Percentiles rank a stretch among this genome's conserved stretches.
These are phyloP conservation scores for Anadara kagoshimensis DNA, from an alignment of 1,140 invertebrate species.

Conservation along the genomic window DNA sequence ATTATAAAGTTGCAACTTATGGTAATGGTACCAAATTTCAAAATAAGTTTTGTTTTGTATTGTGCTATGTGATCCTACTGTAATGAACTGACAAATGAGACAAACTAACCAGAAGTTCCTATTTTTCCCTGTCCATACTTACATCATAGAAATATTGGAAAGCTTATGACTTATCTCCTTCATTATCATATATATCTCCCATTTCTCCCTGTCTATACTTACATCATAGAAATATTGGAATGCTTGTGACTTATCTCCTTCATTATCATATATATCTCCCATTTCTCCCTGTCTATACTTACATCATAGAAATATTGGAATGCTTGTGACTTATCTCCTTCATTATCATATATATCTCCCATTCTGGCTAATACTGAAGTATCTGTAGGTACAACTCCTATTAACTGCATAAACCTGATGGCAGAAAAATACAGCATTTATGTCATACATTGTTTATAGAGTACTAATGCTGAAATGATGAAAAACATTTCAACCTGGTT, in stretches of 20 bases:
- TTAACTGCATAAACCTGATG: constrained; percentile 86
- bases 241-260: constrained; percentile 92
- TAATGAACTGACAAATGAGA: too few relatives aligned
- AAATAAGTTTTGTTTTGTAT: too few relatives aligned
- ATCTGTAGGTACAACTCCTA: constrained; percentile 89
- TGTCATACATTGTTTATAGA: background rate
- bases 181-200: constrained; percentile 88
- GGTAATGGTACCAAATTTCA: too few relatives aligned
- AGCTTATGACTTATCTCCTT: constrained; percentile 92
- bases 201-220: too few relatives aligned
- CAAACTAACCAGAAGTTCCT: too few relatives aligned
- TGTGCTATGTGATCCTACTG: too few relatives aligned
- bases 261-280: constrained; percentile 88
- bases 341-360: constrained; percentile 88
- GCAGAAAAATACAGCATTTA: constrained; percentile 1
- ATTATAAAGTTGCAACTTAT: too few relatives aligned
- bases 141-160: background rate
- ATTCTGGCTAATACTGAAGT: constrained; percentile 87
- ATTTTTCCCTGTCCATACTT: too few relatives aligned
- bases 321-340: constrained; percentile 92
- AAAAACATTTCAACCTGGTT: too few relatives aligned
- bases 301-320: constrained; percentile 95
- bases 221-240: background rate
- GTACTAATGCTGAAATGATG: background rate
- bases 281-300: constrained; percentile 74